Evolutionary conservation across 2,113 vertebrate genomes (phyloP).

Genomic region (Tragulus kanchil): DNA sequence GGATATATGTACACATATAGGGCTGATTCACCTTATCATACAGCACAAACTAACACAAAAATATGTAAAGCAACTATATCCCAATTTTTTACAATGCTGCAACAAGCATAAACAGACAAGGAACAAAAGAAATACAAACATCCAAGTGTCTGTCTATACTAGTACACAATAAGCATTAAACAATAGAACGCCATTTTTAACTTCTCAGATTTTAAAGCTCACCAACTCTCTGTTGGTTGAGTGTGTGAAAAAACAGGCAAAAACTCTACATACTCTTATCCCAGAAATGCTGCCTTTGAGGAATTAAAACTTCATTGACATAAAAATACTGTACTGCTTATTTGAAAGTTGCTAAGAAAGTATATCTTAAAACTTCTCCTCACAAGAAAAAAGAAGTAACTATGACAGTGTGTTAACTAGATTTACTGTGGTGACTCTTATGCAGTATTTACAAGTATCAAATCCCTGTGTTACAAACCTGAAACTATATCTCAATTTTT

Average conservation of each 20-base stretch:
- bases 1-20: too few species aligned
- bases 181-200: background rate
- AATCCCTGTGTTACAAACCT: too few species aligned
- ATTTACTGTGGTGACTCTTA: too few species aligned
- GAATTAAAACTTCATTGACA: background rate
- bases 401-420: too few species aligned
- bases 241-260: background rate
- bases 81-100: too few species aligned
- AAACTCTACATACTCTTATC: background rate
- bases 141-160: background rate
- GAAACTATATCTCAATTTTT: background rate
- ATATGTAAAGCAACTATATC: too few species aligned
- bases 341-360: too few species aligned
- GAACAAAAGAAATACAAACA: slow-evolving; percentile 5
- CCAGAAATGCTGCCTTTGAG: background rate
- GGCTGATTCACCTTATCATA: too few species aligned
- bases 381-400: too few species aligned
- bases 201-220: background rate
- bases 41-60: too few species aligned
- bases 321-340: background rate
- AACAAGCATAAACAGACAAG: background rate
- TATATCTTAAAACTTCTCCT: too few species aligned
- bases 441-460: too few species aligned
- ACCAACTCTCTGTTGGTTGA: background rate
- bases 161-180: background rate